Percentiles rank a stretch among this genome's conserved stretches.
Evolutionary conservation across 1,140 invertebrate species (phyloP).

Genomic region (Gerris buenoi): DNA sequence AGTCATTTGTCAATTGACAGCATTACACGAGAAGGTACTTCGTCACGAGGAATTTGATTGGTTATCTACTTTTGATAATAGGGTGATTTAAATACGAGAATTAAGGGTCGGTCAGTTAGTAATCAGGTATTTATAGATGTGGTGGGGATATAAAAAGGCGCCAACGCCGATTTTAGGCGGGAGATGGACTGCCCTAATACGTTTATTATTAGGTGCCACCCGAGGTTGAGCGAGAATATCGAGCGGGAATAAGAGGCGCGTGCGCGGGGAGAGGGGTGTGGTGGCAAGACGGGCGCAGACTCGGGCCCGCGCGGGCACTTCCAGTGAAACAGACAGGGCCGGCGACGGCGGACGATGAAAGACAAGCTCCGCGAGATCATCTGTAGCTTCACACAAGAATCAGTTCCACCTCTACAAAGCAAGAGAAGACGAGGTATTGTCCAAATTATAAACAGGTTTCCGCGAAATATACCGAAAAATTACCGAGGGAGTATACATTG

Average conservation of each 20-base stretch:
- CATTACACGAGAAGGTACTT: no score
- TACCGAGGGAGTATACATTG: no score
- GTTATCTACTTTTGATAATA: no score
- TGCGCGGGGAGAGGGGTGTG: neutral
- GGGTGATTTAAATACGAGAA: no score
- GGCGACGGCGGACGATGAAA: conserved; percentile 5
- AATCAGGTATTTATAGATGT: neutral
- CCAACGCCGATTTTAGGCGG: neutral
- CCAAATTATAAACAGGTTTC: no score
- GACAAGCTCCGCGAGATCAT: conserved; percentile 1
- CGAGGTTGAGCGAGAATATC: neutral
- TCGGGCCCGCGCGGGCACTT: neutral
- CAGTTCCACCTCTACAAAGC: neutral
- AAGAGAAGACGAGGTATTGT: neutral
- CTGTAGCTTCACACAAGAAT: conserved; percentile 1
- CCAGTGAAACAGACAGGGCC: neutral
- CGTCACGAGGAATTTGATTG: no score
- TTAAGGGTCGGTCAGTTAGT: no score
- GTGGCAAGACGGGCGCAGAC: neutral
- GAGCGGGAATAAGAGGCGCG: neutral
- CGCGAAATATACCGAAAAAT: no score
- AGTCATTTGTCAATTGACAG: no score
- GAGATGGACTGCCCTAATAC: neutral
- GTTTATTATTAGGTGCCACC: neutral
- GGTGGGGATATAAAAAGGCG: neutral